Evolutionary conservation across 2,888 invertebrate species (phyloP).

Genomic region (Heliconius sara): DNA sequence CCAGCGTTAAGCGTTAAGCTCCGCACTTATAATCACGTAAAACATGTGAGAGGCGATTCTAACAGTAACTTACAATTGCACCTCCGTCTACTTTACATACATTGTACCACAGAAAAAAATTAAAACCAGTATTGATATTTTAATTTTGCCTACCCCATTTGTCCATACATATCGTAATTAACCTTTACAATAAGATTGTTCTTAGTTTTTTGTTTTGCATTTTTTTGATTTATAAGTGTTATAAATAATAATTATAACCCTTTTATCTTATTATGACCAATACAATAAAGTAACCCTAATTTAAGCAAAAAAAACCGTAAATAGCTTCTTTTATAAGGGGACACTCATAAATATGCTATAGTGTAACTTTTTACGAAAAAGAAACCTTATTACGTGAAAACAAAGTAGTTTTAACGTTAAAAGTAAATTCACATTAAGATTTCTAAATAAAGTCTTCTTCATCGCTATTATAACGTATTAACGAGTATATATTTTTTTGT

Average conservation of each 20-base stretch:
- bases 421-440: neutral
- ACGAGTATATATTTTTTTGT: neutral
- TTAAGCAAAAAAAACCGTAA: neutral
- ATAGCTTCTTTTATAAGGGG: constrained; percentile 10
- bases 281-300: constrained; percentile 7
- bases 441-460: neutral
- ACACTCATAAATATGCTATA: neutral
- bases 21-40: too few relatives aligned
- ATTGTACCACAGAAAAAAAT: too few relatives aligned
- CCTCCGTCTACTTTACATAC: too few relatives aligned
- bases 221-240: constrained; percentile 16
- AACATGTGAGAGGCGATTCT: too few relatives aligned
- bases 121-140: neutral
- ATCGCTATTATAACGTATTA: neutral
- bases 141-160: neutral
- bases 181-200: neutral
- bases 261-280: constrained; percentile 5
- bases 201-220: neutral
- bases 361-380: neutral
- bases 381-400: neutral
- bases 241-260: constrained; percentile 23
- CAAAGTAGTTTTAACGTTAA: neutral
- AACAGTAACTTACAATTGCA: too few relatives aligned
- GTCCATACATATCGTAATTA: constrained; percentile 3
- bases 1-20: too few relatives aligned